Evolutionary conservation across 2,888 invertebrate species (phyloP).

Genomic region (Polydesmus complanatus): DNA sequence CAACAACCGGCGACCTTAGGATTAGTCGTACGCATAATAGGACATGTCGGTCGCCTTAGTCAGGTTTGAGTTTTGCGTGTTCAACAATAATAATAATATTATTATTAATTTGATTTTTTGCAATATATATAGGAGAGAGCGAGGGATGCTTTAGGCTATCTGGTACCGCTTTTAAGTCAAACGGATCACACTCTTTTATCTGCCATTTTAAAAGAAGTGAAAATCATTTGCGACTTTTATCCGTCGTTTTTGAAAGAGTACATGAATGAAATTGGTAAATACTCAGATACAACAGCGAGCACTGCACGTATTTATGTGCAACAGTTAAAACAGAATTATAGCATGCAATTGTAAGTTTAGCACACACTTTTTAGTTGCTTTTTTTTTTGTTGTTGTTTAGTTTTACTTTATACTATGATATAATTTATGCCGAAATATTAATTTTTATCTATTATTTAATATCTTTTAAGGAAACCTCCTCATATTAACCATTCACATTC

Average conservation of each 20-base stretch:
- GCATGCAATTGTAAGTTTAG: constrained; percentile 21
- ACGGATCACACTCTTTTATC: constrained; percentile 60
- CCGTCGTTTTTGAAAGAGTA: constrained; percentile 68
- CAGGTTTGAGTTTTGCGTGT: constrained; percentile 25
- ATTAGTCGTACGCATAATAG: constrained; percentile 40
- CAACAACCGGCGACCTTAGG: constrained; percentile 47
- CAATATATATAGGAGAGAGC: constrained; percentile 49
- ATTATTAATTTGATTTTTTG: neutral
- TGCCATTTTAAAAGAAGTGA: constrained; percentile 61
- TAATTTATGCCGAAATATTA: neutral
- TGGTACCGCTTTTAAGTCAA: constrained; percentile 55
- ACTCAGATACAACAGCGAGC: constrained; percentile 32
- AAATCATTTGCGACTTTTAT: constrained; percentile 62
- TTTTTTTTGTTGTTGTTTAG: too few species aligned
- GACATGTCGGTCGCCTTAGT: constrained; percentile 32
- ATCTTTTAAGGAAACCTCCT: constrained; percentile 18
- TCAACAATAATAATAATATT: neutral
- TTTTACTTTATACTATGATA: neutral
- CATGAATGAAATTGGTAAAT: constrained; percentile 55
- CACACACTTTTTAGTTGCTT: neutral
- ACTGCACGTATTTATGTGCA: constrained; percentile 33
- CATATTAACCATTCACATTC: constrained; percentile 55
- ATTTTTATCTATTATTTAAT: neutral
- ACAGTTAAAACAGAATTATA: constrained; percentile 30
- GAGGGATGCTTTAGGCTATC: constrained; percentile 65